Base-by-base conservation (phyloP, 2,113 vertebrate genomes). In the Eptatretus burgeri region DNA sequence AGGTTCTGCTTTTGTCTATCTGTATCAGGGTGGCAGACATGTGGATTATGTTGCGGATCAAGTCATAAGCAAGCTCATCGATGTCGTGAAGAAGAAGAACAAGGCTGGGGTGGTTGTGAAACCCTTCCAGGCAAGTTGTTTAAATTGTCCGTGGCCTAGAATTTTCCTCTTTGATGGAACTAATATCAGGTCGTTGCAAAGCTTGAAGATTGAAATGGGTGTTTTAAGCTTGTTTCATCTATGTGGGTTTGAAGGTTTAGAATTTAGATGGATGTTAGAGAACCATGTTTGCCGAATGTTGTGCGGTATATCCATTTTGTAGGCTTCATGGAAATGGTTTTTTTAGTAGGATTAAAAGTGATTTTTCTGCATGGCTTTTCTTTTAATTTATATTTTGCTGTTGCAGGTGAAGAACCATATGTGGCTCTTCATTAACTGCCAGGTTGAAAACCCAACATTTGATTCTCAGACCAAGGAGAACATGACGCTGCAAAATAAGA, bases 401-500 rank as follows among this genome's bases (percentile, higher is more conserved):
- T 66, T 66, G 69, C 76, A 98, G 91, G 87, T 98, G 64, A 98
- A 98, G 74, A 98, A 95, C 74, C 91, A 98, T 53, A 76, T 98
- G 71, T 98, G 91, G 91, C 82, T 96, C 75, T 98, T 98, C 77
- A 81, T 98, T 66, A 98, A 96, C 64, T 84, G 84, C 17, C 78
- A 95, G 70, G 94, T 98, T 56, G 91, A 98, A 76, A 96, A 96
- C 70, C 91, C 89, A 67, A 79, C 77, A 13, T 98, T 98, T 52
- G 91, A 98, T 77, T 98, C 89, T 67, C 91, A 98, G 72, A 98
- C 91, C 65, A 98, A 98, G 74, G 91, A 98, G 74, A 98, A 98
- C 70, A 98, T 98, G 91, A 96, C 91, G 2, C 76, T 98, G 51
- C 89, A 94, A 68, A 82, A 82, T 69, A 98, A 98, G 74, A 93